Evolutionary conservation across 2,797 vertebrate genomes (phyloP).

Genomic region (Sebastes oblongus): DNA sequence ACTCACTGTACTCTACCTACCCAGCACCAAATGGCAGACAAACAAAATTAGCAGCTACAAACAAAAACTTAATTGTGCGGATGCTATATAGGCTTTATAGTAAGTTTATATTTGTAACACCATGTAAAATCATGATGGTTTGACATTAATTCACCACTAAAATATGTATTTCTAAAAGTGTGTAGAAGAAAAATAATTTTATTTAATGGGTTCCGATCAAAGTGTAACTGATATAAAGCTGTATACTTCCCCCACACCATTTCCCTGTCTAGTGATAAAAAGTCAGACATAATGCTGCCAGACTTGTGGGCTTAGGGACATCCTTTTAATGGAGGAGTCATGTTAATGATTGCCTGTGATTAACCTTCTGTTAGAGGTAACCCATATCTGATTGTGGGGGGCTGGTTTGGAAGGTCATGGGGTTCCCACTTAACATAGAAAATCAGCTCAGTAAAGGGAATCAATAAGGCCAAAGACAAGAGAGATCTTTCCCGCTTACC

Average conservation of each 20-base stretch:
- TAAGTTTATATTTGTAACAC: too few relatives aligned
- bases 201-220: background rate
- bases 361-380: conserved; percentile 52
- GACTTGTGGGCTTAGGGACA: conserved; percentile 21
- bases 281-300: background rate
- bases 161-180: background rate
- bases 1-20: too few relatives aligned
- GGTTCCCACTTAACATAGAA: conserved; percentile 52
- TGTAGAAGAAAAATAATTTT: background rate
- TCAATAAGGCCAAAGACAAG: conserved; percentile 61
- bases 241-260: background rate
- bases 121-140: too few relatives aligned
- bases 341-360: conserved; percentile 61
- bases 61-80: too few relatives aligned
- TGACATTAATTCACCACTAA: background rate
- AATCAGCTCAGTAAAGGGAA: conserved; percentile 54
- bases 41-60: too few relatives aligned
- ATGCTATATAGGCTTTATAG: too few relatives aligned
- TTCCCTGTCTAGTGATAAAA: background rate
- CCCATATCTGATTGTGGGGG: conserved; percentile 26
- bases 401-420: conserved; percentile 25
- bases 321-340: conserved; percentile 38
- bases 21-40: too few relatives aligned
- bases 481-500: conserved; percentile 13
- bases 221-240: background rate